Evolutionary conservation across 1,140 invertebrate genomes (phyloP), one percentile per base, ranked within the genome.

Genomic region (Zaprionus africanus): DNA sequence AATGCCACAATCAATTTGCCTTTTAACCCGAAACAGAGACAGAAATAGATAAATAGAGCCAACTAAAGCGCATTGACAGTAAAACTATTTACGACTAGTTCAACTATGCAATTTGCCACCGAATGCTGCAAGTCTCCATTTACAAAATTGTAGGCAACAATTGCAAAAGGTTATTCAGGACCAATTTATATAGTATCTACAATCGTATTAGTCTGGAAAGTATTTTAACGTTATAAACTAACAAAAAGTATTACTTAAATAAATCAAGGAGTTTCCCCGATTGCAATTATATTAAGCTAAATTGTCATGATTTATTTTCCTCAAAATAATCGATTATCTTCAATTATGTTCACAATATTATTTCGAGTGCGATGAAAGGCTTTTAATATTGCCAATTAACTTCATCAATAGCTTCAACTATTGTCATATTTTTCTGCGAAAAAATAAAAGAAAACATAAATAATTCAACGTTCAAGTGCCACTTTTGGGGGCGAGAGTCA

Each of bases 1-100:
- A 80, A 80, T 70, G 49, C 81, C 78, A 62, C 73, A 77, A 77
- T 59, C 62, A 80, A 84, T 70, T 69, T 80, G 53, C 62, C 51
- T 54, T 77, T 57, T 53, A 56, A 15, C 38, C 41, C 12, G 2
- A 49, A 19, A 26, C 34, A 57, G 49, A 31, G 43, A 51, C 22
- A 41, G 51, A 31, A 36, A 51, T 15, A 41, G 51, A 24, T 26
- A 60, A n/a, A 58, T 26, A 5, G 41, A 46, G 41, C 41, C 41
- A 46, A 46, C n/a, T 43, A 66, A 58, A 46, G 65, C 22, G 62
- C 4, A 78, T 31, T 61, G 66, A 61, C 66, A 58, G 62, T 36
- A 22, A 38, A 61, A 68, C 57, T 68, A 36, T 68, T 38, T 51
- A 28, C 19, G 31, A 36, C 19, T 36, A 6, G 5, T 24, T 19